phyloP scores from a whole-genome alignment of 2,113 vertebrate species.

The Morone chrysops region DNA sequence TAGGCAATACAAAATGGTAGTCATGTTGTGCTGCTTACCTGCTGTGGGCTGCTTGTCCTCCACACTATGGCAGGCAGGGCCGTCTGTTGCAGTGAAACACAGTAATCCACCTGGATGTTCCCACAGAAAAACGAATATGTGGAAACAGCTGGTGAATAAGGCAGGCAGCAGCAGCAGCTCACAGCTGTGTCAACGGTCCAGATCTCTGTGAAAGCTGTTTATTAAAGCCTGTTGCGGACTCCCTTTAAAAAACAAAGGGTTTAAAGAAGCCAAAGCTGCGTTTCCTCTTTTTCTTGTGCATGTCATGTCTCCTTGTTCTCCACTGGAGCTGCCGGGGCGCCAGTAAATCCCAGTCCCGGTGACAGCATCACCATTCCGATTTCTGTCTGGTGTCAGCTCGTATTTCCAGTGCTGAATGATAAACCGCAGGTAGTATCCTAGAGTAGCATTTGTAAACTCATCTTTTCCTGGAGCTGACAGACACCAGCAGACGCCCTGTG shows the following conservation, averaged over 20 bases:
- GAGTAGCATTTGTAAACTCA: not conserved
- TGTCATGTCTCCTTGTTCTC: conserved; percentile 80
- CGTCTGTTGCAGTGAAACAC: conserved; percentile 68
- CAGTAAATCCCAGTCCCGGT: conserved; percentile 62
- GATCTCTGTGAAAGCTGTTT: conserved; percentile 3
- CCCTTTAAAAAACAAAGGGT: conserved; percentile 53
- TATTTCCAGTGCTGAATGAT: not conserved
- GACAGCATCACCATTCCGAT: conserved; percentile 15
- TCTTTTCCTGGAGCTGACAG: conserved; percentile 15
- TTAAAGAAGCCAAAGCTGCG: conserved; percentile 72
- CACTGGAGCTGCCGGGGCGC: conserved; percentile 63
- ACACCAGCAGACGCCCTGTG: conserved; percentile 60
- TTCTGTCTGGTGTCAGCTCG: not conserved
- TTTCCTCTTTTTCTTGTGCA: conserved; percentile 82
- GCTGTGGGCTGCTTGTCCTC: conserved; percentile 71
- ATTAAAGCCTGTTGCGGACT: conserved; percentile 60
- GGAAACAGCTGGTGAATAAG: not conserved
- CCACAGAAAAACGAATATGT: not conserved
- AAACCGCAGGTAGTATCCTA: not conserved
- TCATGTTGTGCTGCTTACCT: conserved; percentile 71
- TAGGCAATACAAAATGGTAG: conserved; percentile 48
- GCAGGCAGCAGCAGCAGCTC: conserved; percentile 5
- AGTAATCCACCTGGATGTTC: conserved; percentile 37
- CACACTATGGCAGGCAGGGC: conserved; percentile 69
- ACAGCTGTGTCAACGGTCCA: conserved; percentile 53